These are phyloP conservation scores for Allacma fusca DNA, from an alignment of 2,888 invertebrate species.

Conservation along the genomic window DNA sequence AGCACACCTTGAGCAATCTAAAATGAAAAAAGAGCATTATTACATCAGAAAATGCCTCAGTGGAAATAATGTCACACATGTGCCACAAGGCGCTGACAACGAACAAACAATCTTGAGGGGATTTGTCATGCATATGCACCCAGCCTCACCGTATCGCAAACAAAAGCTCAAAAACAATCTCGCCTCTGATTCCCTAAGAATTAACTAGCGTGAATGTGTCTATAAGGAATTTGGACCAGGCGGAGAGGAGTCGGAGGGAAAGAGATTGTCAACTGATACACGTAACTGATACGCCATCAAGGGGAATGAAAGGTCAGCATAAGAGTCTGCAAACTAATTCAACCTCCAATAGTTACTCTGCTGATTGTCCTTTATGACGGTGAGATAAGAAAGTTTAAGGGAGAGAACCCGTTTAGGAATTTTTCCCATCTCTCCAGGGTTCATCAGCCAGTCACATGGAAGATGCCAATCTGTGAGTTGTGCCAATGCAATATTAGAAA, in stretches of 20 bases:
- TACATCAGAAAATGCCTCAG: too few relatives aligned
- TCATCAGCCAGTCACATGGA: conserved; percentile 24
- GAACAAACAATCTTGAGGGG: too few relatives aligned
- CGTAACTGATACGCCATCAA: conserved; percentile 33
- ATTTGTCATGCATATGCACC: too few relatives aligned
- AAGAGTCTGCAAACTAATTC: conserved; percentile 46
- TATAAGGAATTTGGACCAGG: conserved; percentile 28
- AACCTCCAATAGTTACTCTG: conserved; percentile 44
- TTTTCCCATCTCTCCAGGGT: conserved; percentile 17
- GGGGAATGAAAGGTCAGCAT: conserved; percentile 55
- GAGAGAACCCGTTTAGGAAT: conserved; percentile 13
- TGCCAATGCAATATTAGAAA: conserved; percentile 45
- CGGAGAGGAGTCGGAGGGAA: conserved; percentile 22
- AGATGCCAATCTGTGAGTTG: conserved; percentile 48
- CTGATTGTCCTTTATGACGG: conserved; percentile 46
- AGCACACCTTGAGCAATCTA: background rate
- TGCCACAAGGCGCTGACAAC: too few relatives aligned
- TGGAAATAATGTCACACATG: too few relatives aligned
- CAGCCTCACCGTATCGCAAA: too few relatives aligned
- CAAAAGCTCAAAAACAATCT: too few relatives aligned
- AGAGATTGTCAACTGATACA: conserved; percentile 29
- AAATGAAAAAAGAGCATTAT: background rate
- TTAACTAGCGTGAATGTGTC: conserved; percentile 2
- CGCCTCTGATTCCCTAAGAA: too few relatives aligned
- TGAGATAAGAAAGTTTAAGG: conserved; percentile 47